A percentile compares a stretch with the other conserved stretches of the same genome.
These are phyloP conservation scores for Scomber colias DNA, from an alignment of 2,113 vertebrate genomes.

Conservation along the genomic window DNA sequence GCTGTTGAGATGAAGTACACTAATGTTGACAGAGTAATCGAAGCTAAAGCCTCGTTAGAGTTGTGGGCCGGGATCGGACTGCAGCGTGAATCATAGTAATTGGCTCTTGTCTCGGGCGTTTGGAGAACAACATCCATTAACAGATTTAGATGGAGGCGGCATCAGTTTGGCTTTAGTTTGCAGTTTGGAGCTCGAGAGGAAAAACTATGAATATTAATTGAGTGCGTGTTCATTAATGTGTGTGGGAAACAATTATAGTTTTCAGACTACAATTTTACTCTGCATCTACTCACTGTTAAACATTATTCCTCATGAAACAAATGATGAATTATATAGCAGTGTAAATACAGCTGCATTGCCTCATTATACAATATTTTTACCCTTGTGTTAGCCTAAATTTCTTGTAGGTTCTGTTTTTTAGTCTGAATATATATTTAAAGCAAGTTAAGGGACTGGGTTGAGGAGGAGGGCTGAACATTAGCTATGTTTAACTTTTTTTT, in stretches of 20 bases:
- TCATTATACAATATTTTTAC: background rate
- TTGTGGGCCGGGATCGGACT: conserved; percentile 23
- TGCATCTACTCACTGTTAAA: background rate
- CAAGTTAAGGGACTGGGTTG: too few relatives aligned
- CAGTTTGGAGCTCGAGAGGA: conserved; percentile 25
- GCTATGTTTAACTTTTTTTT: too few relatives aligned
- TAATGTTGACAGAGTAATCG: conserved; percentile 61
- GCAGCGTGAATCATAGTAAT: conserved; percentile 61
- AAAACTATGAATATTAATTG: conserved; percentile 38
- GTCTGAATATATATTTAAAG: too few relatives aligned
- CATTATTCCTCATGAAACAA: background rate
- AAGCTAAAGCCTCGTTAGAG: conserved; percentile 52
- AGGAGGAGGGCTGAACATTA: too few relatives aligned
- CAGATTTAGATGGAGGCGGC: conserved; percentile 34
- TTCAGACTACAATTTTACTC: background rate
- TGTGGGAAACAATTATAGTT: background rate
- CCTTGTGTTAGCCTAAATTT: too few relatives aligned
- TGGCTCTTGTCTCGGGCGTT: conserved; percentile 59
- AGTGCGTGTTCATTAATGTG: background rate
- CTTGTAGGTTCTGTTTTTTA: too few relatives aligned
- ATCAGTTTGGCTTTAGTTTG: conserved; percentile 30
- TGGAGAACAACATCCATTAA: conserved; percentile 72
- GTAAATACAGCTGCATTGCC: background rate
- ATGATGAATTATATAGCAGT: background rate
- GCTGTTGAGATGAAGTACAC: conserved; percentile 38